Evolutionary conservation across 1,140 invertebrate species (phyloP).

Genomic region (Apolygus lucorum): DNA sequence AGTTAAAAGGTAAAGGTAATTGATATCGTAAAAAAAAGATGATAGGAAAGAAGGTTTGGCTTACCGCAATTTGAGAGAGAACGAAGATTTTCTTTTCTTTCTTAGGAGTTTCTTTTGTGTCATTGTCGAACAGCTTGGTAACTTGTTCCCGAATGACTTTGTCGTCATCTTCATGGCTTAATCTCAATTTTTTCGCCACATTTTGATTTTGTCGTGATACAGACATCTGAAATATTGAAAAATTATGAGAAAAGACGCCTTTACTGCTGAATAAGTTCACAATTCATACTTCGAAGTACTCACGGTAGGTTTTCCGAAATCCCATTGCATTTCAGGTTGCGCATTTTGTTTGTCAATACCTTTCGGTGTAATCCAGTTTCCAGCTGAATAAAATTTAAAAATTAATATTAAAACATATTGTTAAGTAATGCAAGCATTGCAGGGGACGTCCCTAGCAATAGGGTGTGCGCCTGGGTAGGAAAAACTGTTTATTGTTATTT

Average conservation of each 20-base stretch:
- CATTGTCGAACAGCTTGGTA: neutral
- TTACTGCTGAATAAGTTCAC: too few species aligned
- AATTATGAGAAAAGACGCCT: neutral
- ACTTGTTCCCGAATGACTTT: neutral
- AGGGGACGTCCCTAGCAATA: too few species aligned
- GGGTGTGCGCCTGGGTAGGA: too few species aligned
- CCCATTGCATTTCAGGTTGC: neutral
- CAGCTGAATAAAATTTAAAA: neutral
- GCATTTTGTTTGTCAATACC: neutral
- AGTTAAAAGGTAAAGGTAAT: too few species aligned
- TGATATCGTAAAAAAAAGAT: too few species aligned
- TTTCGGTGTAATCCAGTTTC: conserved; percentile 1
- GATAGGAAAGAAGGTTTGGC: too few species aligned
- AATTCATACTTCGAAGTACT: too few species aligned
- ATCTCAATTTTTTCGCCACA: neutral
- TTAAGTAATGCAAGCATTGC: too few species aligned
- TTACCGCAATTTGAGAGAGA: conserved; percentile 26
- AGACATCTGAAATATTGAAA: neutral
- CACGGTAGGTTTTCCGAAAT: conserved; percentile 1
- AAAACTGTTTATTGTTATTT: too few species aligned
- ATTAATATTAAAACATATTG: too few species aligned
- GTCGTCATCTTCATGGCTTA: neutral
- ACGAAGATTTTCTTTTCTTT: conserved; percentile 19
- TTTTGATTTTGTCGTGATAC: neutral
- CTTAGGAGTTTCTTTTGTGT: neutral